These are phyloP conservation scores for Conus ventricosus DNA, from an alignment of 1,140 invertebrate genomes.

Conservation along the genomic window DNA sequence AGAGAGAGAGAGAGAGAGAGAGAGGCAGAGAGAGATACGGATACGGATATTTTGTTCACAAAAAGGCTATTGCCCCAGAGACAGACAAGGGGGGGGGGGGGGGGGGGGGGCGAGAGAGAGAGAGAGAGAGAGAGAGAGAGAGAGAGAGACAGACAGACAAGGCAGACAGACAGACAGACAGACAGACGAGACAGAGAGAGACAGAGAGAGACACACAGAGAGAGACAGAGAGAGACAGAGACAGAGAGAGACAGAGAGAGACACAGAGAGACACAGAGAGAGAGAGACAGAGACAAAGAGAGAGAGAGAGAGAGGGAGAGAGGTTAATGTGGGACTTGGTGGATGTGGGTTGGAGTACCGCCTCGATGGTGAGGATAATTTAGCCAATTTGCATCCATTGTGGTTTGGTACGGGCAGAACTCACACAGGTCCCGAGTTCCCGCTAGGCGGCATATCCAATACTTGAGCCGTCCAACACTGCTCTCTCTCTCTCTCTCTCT, in stretches of 20 bases:
- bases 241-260: not conserved
- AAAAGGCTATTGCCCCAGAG: too few species aligned
- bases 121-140: not conserved
- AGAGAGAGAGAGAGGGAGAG: too few species aligned
- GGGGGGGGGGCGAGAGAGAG: too few species aligned
- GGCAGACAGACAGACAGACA: not conserved
- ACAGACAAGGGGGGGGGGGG: too few species aligned
- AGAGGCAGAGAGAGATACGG: too few species aligned
- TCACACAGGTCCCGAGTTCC: not conserved
- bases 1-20: not conserved
- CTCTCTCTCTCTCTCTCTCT: not conserved
- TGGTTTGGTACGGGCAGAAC: not conserved
- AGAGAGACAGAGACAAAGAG: not conserved
- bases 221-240: not conserved
- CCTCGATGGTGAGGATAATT: conserved; percentile 20
- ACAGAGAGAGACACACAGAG: not conserved
- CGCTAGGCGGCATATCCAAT: not conserved
- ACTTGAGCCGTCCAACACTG: not conserved
- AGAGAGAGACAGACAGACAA: not conserved
- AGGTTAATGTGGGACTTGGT: not conserved
- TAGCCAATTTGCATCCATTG: conserved; percentile 34
- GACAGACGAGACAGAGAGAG: not conserved
- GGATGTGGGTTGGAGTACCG: not conserved
- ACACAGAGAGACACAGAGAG: not conserved
- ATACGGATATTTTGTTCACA: too few species aligned